Evolutionary conservation across 2,797 vertebrate species (phyloP), one percentile per base, ranked within the genome.

Genomic region (Acipenser transmontanus): DNA sequence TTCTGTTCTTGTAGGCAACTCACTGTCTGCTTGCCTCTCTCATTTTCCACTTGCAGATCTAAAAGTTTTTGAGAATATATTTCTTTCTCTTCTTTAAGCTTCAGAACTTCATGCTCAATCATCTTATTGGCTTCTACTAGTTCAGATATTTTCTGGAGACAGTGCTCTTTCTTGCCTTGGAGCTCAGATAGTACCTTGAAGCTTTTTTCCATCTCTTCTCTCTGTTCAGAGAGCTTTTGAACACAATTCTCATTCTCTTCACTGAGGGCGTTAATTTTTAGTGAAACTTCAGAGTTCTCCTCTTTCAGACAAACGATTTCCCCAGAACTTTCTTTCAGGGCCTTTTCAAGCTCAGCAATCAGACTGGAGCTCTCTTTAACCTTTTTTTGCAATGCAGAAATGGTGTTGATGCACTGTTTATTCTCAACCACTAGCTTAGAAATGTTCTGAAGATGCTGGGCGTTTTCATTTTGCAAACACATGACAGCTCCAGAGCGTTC

Each of bases 201-300:
- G 49, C 50, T 54, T 8, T 47, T 62, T 17, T 48, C 7, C 0
- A 78, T 79, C 78, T 93, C 80, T 78, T 82, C 70, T 13, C 80
- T 85, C 9, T 92, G 86, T 47, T 87, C 85, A 49, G 82, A 85
- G 47, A 93, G 85, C 0, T 73, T 89, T 72, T 82, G 50, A 1
- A 74, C 80, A 66, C 73, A 86, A 12, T 67, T 61, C 57, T 4
- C 68, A 65, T 80, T 93, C 78, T 66, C 85, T 50, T 81, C 75
- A 50, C 79, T 90, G 64, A 80, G 76, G 67, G 7, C 52, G 9
- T 13, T 1, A 20, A 52, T 5, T 59, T 47, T n/a, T 68, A 0
- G 1, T 62, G 47, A 48, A 14, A 85, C 64, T 13, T 85, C 81
- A 2, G 75, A 72, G 66, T 74, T n/a, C 66, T 87, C 78, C n/a